Evolutionary conservation across 2,113 vertebrate species (phyloP).

Genomic region (Halichoerus grypus): DNA sequence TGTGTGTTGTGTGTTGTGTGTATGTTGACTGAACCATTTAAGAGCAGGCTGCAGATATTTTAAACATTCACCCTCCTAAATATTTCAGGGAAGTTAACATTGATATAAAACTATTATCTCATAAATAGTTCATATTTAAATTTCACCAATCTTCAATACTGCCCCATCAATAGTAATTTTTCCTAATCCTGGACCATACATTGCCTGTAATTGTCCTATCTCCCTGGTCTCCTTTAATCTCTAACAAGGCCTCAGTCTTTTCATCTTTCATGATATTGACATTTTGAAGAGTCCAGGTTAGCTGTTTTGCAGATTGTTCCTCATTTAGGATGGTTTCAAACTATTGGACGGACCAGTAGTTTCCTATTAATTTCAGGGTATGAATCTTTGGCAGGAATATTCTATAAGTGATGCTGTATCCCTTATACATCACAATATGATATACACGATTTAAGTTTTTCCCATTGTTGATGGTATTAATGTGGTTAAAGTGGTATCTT

Average conservation of each 20-base stretch:
- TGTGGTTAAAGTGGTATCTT: not conserved
- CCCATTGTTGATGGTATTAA: not conserved
- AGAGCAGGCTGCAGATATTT: not conserved
- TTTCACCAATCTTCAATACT: not conserved
- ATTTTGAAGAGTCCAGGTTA: not conserved
- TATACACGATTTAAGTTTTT: not conserved
- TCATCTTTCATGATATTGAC: not conserved
- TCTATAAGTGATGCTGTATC: not conserved
- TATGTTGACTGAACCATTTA: not conserved
- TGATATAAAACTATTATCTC: not conserved
- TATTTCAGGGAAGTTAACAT: not conserved
- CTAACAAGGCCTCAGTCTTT: not conserved
- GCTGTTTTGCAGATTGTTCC: not conserved
- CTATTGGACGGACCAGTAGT: not conserved
- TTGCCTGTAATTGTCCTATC: not conserved
- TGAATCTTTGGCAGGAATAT: not conserved
- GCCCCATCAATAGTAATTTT: not conserved
- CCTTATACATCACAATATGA: not conserved
- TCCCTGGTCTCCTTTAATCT: not conserved
- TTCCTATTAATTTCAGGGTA: not conserved
- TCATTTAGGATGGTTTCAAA: constrained; percentile 9
- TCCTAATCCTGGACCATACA: not conserved
- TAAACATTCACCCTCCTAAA: not conserved
- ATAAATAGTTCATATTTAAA: not conserved
- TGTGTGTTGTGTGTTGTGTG: not conserved